Conservation (phyloP, 2,113 vertebrate species). For the Hyla sarda region DNA sequence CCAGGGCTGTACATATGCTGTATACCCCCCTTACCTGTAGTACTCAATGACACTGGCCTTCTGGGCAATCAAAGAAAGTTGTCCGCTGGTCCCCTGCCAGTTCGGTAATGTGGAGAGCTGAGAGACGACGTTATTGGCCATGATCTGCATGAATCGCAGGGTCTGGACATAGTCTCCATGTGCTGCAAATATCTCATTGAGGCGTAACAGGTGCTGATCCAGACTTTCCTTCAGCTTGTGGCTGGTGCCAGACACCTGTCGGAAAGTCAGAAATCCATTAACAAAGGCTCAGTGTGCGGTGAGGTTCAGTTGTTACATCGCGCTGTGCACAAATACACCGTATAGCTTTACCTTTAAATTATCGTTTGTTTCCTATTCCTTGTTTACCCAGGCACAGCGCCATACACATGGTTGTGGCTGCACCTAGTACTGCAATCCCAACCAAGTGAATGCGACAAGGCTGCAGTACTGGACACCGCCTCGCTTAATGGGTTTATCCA, state of each 20-base stretch:
- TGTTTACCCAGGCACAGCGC: neutral
- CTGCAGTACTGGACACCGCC: no score
- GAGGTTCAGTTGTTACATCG: neutral
- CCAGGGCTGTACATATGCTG: no score
- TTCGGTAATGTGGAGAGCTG: slow-evolving; percentile 86
- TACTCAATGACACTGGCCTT: slow-evolving; percentile 79
- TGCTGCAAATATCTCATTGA: slow-evolving; percentile 88
- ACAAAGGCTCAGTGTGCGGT: neutral
- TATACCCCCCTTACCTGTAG: slow-evolving; percentile 81
- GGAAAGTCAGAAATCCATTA: fast-evolving
- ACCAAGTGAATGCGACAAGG: no score
- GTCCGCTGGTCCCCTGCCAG: slow-evolving; percentile 75
- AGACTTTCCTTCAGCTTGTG: slow-evolving; percentile 79
- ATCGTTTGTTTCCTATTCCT: neutral
- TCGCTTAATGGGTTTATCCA: no score
- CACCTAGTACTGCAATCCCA: neutral
- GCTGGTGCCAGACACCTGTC: slow-evolving; percentile 80
- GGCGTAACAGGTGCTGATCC: slow-evolving; percentile 82
- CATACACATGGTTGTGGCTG: neutral
- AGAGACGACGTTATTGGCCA: slow-evolving; percentile 76
- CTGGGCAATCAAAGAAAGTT: slow-evolving; percentile 77
- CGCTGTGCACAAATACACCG: no score
- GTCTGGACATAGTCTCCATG: slow-evolving; percentile 86
- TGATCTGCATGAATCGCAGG: slow-evolving; percentile 86
- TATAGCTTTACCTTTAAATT: neutral